Evolutionary conservation across 2,888 invertebrate genomes (phyloP), one percentile per base, ranked within the genome.

Genomic region (Tenthredo scrophulariae): DNA sequence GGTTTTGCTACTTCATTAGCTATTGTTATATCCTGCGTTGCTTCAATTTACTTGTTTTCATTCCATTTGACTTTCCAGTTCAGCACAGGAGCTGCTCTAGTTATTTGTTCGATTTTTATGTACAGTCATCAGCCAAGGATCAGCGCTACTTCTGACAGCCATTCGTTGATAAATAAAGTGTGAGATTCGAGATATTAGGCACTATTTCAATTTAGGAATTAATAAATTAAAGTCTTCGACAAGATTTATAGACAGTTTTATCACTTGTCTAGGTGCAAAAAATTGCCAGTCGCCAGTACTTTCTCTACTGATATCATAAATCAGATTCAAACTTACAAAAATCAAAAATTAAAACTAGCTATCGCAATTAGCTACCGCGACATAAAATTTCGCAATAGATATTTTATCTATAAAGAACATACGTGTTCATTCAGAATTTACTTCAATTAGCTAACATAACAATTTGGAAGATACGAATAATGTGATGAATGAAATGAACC

Each of bases 1-100:
- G 99, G 99, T 33, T 99, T 99, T 92, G 99, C 99, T 67, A 99
- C 99, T 0, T 99, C 99, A 0, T 95, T 99, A 84, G 98, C 99
- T 7, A 99, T 99, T 88, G 96, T 99, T 72, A 96, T 99, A 88
- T 98, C 99, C 0, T 99, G 99, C 91, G 94, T 99, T 82, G 98
- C 97, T 1, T 99, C 99, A 0, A 97, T 99, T 87, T 98, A 98
- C 92, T 94, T 99, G 88, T 99, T 99, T 91, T 95, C 97, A 89
- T 99, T 99, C 92, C 95, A 96, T 86, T 94, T 99, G 82, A 97
- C 98, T 1, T 86, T 96, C n/a, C 97, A 97, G 92, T 99, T 99
- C 93, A 94, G 96, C 15, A 77, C 96, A 4, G 99, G 99, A 18
- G 98, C 98, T 2, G 90, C 94, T 7, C 94, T 99, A 85, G 99